Conservation (phyloP, 2,888 invertebrate genomes). For the Elysia crispata region DNA sequence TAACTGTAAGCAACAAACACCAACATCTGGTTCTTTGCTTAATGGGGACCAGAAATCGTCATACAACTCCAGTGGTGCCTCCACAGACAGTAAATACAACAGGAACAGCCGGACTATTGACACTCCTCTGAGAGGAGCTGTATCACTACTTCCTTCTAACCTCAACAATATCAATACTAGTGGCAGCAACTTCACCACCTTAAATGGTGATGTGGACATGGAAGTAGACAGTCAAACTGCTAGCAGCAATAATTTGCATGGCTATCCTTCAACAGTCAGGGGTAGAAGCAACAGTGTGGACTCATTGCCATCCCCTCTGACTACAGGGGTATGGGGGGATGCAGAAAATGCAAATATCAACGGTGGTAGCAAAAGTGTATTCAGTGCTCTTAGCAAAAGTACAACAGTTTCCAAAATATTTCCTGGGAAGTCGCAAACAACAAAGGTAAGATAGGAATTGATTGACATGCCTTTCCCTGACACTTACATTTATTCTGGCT, state of each 20-base stretch:
- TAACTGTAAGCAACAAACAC: conserved; percentile 38
- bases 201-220: conserved; percentile 54
- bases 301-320: conserved; percentile 53
- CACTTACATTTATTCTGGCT: no score
- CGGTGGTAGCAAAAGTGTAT: conserved; percentile 55
- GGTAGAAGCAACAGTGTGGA: conserved; percentile 61
- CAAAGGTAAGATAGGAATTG: conserved; percentile 44
- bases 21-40: conserved; percentile 24
- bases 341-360: conserved; percentile 54
- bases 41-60: conserved; percentile 46
- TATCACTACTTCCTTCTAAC: conserved; percentile 62
- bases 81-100: conserved; percentile 14
- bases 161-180: conserved; percentile 19
- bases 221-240: conserved; percentile 38
- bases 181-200: conserved; percentile 47
- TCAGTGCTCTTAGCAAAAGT: conserved; percentile 70
- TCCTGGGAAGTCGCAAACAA: conserved; percentile 56
- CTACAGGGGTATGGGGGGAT: conserved; percentile 62
- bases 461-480: no score
- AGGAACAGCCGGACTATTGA: conserved; percentile 2
- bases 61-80: background rate
- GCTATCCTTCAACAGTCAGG: conserved; percentile 50
- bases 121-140: conserved; percentile 45
- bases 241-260: conserved; percentile 35
- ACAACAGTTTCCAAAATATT: conserved; percentile 67